These are phyloP conservation scores for Ctenopoma multispine DNA, from an alignment of 2,797 vertebrate genomes.

Conservation along the genomic window DNA sequence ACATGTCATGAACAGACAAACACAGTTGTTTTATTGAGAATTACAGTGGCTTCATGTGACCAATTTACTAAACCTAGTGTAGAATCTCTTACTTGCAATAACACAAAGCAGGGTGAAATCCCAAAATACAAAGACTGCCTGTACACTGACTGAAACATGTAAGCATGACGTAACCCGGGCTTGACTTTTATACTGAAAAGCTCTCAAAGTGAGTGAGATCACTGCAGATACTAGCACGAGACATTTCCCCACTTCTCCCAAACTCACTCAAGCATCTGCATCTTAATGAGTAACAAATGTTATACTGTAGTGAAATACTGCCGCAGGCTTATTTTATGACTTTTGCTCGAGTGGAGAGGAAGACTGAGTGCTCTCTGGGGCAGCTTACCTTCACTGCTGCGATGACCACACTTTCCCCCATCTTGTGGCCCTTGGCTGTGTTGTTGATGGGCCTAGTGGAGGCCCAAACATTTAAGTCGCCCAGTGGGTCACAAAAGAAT, in stretches of 20 bases:
- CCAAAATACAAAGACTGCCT: too few species aligned
- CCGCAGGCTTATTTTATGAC: not conserved
- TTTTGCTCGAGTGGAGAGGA: not conserved
- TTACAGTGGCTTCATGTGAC: too few species aligned
- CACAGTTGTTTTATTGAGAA: too few species aligned
- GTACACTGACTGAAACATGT: slow-evolving; percentile 1
- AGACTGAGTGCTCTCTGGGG: not conserved
- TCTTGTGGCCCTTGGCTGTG: slow-evolving; percentile 80
- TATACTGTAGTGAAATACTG: not conserved
- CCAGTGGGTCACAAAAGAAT: slow-evolving; percentile 90
- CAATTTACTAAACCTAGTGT: too few species aligned
- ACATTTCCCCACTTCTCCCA: not conserved
- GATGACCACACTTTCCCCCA: slow-evolving; percentile 83
- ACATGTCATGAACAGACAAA: too few species aligned
- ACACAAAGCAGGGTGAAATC: too few species aligned
- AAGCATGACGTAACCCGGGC: slow-evolving; percentile 1
- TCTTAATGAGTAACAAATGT: not conserved
- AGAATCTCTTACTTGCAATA: too few species aligned
- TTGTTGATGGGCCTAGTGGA: slow-evolving; percentile 87
- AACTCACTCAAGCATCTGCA: not conserved
- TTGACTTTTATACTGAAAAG: slow-evolving; percentile 5
- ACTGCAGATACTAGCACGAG: slow-evolving; percentile 5
- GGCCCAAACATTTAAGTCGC: slow-evolving; percentile 91
- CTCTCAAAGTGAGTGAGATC: slow-evolving; percentile 20
- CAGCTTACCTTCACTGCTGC: slow-evolving; percentile 88